Percentiles rank a stretch among this genome's conserved stretches.
Evolutionary conservation across 1,140 invertebrate species (phyloP).

Genomic region (Saccostrea cuccullata): DNA sequence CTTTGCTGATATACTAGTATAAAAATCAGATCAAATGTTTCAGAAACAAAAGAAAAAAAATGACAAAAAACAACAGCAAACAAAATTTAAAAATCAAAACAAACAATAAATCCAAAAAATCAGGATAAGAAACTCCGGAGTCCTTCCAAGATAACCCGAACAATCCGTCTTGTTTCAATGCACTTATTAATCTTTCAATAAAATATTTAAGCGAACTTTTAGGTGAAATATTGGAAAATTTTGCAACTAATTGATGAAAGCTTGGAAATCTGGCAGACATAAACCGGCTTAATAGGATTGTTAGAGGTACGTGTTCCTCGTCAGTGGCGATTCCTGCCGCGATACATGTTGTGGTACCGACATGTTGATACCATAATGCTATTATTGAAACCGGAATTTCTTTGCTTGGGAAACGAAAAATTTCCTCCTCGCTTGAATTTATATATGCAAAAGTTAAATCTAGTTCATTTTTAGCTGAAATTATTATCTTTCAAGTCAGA

Average conservation of each 20-base stretch:
- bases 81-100: background rate
- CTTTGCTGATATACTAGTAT: no score
- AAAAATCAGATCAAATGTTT: no score
- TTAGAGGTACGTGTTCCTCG: background rate
- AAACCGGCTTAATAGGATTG: background rate
- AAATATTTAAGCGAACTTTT: background rate
- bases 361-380: background rate
- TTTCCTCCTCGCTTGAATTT: no score
- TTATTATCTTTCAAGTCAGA: no score
- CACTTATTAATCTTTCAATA: background rate
- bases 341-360: background rate
- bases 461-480: no score
- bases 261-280: conserved; percentile 15
- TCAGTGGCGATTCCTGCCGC: conserved; percentile 8
- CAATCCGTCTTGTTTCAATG: background rate
- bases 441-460: no score
- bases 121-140: background rate
- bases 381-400: background rate
- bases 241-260: conserved; percentile 7
- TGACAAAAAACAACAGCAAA: no score
- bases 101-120: background rate
- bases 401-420: no score
- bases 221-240: conserved; percentile 27
- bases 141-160: no score
- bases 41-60: no score